Evolutionary conservation across 2,797 vertebrate genomes (phyloP).

Genomic region (Tadarida brasiliensis): DNA sequence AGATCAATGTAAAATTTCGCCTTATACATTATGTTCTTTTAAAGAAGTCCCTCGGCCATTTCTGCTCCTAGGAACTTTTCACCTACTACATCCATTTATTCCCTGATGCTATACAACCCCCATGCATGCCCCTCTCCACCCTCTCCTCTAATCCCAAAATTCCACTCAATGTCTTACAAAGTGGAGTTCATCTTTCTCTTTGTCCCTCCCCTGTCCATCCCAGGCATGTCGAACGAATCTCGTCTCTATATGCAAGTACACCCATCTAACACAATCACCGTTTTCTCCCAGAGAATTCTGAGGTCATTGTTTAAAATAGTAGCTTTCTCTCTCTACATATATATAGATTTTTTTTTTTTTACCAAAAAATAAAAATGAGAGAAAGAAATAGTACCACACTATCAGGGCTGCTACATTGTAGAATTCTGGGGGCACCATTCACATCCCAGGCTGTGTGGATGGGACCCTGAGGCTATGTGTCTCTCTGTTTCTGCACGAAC

Average conservation of each 20-base stretch:
- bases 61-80: neutral
- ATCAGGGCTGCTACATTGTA: neutral
- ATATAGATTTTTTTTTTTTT: neutral
- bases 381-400: neutral
- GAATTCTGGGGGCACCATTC: neutral
- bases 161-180: neutral
- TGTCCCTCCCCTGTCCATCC: neutral
- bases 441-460: neutral
- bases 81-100: neutral
- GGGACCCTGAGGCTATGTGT: no score
- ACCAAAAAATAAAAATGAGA: neutral
- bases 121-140: neutral
- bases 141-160: neutral
- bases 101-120: neutral
- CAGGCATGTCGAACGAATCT: neutral
- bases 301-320: neutral
- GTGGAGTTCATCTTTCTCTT: neutral
- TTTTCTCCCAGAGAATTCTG: conserved; percentile 14
- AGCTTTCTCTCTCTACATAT: neutral
- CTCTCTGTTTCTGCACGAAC: neutral
- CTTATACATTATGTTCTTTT: neutral
- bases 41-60: neutral
- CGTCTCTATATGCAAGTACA: neutral
- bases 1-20: neutral
- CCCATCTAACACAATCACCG: neutral